These are phyloP conservation scores for Urocyon cinereoargenteus DNA, from an alignment of 2,797 vertebrate species.

Conservation along the genomic window DNA sequence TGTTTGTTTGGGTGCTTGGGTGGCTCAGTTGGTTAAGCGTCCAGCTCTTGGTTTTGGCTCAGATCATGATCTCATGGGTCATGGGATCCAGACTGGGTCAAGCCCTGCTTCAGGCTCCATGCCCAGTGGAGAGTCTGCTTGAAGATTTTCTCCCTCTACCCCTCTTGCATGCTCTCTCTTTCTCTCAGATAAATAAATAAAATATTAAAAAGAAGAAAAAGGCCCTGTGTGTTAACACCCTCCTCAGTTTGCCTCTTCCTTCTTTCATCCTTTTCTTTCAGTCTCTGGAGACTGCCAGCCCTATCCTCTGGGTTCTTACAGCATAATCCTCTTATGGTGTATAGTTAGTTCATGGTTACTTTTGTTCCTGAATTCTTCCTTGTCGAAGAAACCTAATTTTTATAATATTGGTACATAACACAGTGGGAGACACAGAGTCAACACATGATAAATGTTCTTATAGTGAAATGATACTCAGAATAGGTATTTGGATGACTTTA, in stretches of 20 bases:
- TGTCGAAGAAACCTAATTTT: not conserved
- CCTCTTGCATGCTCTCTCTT: not conserved
- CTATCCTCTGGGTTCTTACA: not conserved
- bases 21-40: not conserved
- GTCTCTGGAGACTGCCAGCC: not conserved
- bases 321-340: not conserved
- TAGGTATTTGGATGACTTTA: not conserved
- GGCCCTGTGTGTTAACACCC: not conserved
- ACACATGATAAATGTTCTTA: not conserved
- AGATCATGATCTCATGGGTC: not conserved
- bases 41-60: not conserved
- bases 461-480: not conserved
- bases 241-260: not conserved
- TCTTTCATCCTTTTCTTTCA: not conserved
- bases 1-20: not conserved
- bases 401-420: not conserved
- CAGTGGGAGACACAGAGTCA: not conserved
- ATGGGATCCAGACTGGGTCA: not conserved
- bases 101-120: not conserved
- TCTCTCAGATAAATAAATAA: not conserved
- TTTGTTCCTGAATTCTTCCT: conserved; percentile 12
- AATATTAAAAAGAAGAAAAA: not conserved
- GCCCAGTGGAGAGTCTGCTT: not conserved
- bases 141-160: not conserved
- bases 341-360: not conserved